A percentile compares a stretch with the other conserved stretches of the same genome.
Conservation (phyloP, 2,113 vertebrate genomes). For the Aldabrachelys gigantea region DNA sequence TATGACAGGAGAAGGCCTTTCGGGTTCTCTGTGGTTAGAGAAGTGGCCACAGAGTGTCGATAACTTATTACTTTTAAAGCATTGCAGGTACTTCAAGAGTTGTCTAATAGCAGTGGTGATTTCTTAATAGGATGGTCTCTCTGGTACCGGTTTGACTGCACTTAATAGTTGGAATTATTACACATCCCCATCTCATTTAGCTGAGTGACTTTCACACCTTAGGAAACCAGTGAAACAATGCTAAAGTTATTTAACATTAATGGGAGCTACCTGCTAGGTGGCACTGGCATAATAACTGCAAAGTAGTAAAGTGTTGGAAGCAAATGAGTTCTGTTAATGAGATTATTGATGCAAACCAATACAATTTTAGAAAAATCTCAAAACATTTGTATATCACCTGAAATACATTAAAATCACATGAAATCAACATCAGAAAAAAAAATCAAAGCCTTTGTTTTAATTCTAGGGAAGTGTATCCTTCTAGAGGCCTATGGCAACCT, state of each 20-base stretch:
- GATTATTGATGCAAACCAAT: background rate
- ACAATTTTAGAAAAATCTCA: background rate
- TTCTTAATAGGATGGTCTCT: background rate
- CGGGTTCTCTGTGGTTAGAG: background rate
- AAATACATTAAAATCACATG: background rate
- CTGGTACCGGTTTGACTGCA: rapidly evolving
- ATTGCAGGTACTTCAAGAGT: background rate
- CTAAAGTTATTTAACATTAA: background rate
- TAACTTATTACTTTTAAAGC: background rate
- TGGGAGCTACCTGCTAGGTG: background rate
- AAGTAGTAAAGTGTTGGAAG: background rate
- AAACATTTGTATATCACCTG: background rate
- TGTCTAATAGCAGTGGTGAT: background rate
- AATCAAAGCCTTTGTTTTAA: background rate
- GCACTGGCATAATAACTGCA: background rate
- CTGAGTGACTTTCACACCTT: background rate
- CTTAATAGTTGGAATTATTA: background rate
- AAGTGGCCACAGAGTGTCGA: background rate
- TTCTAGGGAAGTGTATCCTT: background rate
- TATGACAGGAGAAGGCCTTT: background rate
- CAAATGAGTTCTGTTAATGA: background rate
- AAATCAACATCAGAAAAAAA: background rate
- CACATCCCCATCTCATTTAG: background rate
- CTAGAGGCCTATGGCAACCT: background rate
- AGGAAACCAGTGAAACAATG: background rate